Evolutionary conservation across 2,797 vertebrate genomes (phyloP).

Genomic region (Poeciliopsis turneri): DNA sequence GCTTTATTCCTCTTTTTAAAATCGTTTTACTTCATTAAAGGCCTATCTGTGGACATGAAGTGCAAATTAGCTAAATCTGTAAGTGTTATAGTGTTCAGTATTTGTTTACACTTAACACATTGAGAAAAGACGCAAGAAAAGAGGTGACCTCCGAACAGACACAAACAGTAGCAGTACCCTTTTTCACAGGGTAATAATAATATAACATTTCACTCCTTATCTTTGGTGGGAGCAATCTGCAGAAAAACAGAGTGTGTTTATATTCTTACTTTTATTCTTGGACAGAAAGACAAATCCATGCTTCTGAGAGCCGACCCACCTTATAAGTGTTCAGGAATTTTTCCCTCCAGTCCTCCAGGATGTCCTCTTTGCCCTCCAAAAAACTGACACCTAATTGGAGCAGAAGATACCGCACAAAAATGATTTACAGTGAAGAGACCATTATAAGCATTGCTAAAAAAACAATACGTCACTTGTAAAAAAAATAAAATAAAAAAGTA

Average conservation of each 20-base stretch:
- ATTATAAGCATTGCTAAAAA: neutral
- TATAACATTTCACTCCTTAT: neutral
- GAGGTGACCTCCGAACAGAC: neutral
- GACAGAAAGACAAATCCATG: neutral
- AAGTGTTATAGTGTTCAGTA: too few species aligned
- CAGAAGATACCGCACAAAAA: conserved; percentile 8
- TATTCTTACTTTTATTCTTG: neutral
- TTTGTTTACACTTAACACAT: too few species aligned
- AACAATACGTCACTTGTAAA: neutral
- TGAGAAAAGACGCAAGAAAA: neutral
- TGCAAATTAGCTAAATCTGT: too few species aligned
- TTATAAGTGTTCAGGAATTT: conserved; percentile 93
- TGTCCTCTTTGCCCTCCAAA: conserved; percentile 88
- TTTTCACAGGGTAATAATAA: neutral
- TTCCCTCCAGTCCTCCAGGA: conserved; percentile 86
- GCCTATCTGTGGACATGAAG: too few species aligned
- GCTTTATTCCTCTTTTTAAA: too few species aligned
- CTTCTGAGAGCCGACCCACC: conserved; percentile 73
- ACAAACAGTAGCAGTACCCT: neutral
- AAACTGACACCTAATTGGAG: conserved; percentile 85
- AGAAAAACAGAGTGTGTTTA: neutral
- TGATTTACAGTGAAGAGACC: neutral
- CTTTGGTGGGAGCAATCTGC: neutral
- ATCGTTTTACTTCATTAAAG: too few species aligned
- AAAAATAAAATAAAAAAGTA: neutral